Evolutionary conservation across 1,140 invertebrate species (phyloP).

Genomic region (Drosophila repleta): DNA sequence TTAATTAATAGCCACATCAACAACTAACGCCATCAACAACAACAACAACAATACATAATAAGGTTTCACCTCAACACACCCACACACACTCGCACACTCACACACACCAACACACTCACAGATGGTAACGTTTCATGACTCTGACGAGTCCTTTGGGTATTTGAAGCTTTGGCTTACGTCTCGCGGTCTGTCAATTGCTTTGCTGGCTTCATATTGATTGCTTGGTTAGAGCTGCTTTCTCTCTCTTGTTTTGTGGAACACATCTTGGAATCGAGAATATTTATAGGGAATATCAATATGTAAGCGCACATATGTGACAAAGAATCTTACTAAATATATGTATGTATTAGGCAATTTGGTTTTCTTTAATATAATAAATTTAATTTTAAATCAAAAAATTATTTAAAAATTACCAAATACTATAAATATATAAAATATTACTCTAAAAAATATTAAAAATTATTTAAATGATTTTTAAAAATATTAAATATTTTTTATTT

Average conservation of each 20-base stretch:
- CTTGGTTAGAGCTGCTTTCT: neutral
- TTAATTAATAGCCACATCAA: constrained; percentile 83
- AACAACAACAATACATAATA: constrained; percentile 53
- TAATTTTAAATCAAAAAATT: too few species aligned
- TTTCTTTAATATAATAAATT: too few species aligned
- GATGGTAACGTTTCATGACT: constrained; percentile 36
- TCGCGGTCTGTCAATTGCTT: constrained; percentile 68
- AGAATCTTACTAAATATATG: too few species aligned
- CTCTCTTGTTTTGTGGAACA: too few species aligned
- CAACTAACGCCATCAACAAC: constrained; percentile 59
- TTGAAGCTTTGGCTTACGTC: constrained; percentile 40
- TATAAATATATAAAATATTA: too few species aligned
- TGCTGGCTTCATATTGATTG: constrained; percentile 29
- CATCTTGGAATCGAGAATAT: too few species aligned
- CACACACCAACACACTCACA: constrained; percentile 29
- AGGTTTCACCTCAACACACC: constrained; percentile 20
- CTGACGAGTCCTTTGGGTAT: constrained; percentile 63
- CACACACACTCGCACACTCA: constrained; percentile 9
- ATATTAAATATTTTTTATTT: too few species aligned
- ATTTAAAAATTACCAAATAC: too few species aligned
- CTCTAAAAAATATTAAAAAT: too few species aligned
- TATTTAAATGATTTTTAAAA: neutral
- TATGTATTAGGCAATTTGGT: too few species aligned
- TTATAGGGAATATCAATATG: too few species aligned
- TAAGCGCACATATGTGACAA: too few species aligned